These are phyloP conservation scores for Palaemon carinicauda DNA, from an alignment of 1,140 invertebrate genomes.

Conservation along the genomic window DNA sequence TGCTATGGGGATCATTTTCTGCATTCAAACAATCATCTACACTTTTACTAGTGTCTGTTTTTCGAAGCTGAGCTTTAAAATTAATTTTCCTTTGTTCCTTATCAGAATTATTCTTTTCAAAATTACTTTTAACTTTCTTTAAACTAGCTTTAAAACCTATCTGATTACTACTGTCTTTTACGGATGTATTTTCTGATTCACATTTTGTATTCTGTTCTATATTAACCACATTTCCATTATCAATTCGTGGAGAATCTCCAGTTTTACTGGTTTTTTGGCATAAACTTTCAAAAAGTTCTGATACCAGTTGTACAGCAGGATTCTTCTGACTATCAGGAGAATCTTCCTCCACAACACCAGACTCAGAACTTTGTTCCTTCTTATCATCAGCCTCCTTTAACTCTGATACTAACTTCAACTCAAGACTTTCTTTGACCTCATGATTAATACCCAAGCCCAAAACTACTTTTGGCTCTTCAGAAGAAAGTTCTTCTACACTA, in stretches of 20 bases:
- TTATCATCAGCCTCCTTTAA: conserved; percentile 24
- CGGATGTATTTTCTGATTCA: conserved; percentile 41
- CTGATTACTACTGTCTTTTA: conserved; percentile 36
- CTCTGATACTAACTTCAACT: conserved; percentile 43
- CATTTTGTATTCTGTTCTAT: conserved; percentile 60
- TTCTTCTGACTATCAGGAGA: conserved; percentile 64
- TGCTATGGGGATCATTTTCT: conserved; percentile 60
- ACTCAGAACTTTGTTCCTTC: conserved; percentile 25
- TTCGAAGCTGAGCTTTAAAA: conserved; percentile 68
- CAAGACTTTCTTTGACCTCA: conserved; percentile 40
- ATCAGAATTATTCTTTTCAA: conserved; percentile 50
- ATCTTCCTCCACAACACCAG: conserved; percentile 4
- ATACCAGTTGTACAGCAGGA: conserved; percentile 81
- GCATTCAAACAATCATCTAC: conserved; percentile 68
- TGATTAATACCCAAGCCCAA: conserved; percentile 47
- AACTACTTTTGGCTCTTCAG: conserved; percentile 44
- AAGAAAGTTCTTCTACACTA: conserved; percentile 49
- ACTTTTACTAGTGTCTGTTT: conserved; percentile 64
- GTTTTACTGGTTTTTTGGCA: conserved; percentile 60
- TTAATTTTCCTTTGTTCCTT: conserved; percentile 65
- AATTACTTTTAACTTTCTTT: conserved; percentile 51
- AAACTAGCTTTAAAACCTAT: conserved; percentile 49
- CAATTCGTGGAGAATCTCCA: conserved; percentile 58
- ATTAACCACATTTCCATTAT: conserved; percentile 60
- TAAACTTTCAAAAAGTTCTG: conserved; percentile 71